Percentiles rank a stretch among this genome's conserved stretches.
Evolutionary conservation across 1,140 invertebrate genomes (phyloP).

Genomic region (Polypedilum pembai): DNA sequence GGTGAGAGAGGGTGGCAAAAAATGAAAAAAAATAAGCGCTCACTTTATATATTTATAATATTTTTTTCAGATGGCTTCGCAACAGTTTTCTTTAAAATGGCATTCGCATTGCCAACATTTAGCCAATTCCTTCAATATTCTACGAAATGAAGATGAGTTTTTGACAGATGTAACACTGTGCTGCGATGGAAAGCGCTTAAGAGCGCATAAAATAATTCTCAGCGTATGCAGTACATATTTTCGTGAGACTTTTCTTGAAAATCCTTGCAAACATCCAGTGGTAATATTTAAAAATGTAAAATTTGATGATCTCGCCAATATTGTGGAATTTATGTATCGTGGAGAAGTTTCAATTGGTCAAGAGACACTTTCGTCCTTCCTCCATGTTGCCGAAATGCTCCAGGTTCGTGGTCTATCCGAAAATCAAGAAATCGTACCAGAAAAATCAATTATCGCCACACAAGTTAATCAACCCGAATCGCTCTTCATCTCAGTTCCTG

Average conservation of each 20-base stretch:
- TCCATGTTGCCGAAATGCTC: slow-evolving; percentile 78
- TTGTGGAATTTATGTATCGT: slow-evolving; percentile 78
- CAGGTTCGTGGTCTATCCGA: slow-evolving; percentile 79
- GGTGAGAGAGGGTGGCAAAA: neutral
- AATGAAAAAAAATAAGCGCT: neutral
- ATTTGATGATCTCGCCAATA: slow-evolving; percentile 68
- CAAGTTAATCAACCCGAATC: slow-evolving; percentile 42
- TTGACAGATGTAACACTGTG: slow-evolving; percentile 73
- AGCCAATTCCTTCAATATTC: slow-evolving; percentile 65
- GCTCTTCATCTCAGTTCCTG: slow-evolving; percentile 31
- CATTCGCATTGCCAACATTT: slow-evolving; percentile 68
- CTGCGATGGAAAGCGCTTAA: slow-evolving; percentile 72
- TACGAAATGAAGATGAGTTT: slow-evolving; percentile 68
- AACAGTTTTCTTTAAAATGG: slow-evolving; percentile 69
- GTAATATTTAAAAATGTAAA: slow-evolving; percentile 79
- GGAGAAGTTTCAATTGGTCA: slow-evolving; percentile 88
- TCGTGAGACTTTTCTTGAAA: slow-evolving; percentile 74
- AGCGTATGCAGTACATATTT: slow-evolving; percentile 78
- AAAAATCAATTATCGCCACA: slow-evolving; percentile 38
- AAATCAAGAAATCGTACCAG: slow-evolving; percentile 44
- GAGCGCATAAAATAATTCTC: slow-evolving; percentile 76
- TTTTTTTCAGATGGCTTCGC: slow-evolving; percentile 38
- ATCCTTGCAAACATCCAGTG: slow-evolving; percentile 76
- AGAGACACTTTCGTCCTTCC: slow-evolving; percentile 75
- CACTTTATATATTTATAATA: neutral